These are phyloP conservation scores for Anorthoa munda DNA, from an alignment of 2,888 invertebrate species.

Conservation along the genomic window DNA sequence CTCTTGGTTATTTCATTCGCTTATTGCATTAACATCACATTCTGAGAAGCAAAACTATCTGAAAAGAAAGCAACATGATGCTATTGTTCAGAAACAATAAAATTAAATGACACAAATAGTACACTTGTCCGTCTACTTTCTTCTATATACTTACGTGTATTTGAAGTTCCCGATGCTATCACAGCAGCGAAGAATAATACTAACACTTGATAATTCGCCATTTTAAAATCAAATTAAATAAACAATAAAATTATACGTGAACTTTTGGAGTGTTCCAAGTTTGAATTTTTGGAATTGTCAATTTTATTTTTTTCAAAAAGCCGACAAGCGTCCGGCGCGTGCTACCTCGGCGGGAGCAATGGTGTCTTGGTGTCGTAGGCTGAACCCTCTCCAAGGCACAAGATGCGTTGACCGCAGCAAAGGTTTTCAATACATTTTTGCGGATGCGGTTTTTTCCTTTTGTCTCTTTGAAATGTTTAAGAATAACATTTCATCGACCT, in stretches of 20 bases:
- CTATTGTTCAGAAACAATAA: constrained; percentile 55
- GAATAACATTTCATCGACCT: constrained; percentile 20
- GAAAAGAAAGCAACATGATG: constrained; percentile 3
- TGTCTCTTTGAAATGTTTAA: constrained; percentile 42
- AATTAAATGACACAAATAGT: constrained; percentile 73
- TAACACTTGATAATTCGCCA: constrained; percentile 80
- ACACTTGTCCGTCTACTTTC: constrained; percentile 82
- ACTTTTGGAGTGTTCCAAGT: constrained; percentile 36
- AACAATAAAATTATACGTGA: constrained; percentile 18
- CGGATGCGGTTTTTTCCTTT: constrained; percentile 53
- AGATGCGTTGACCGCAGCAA: constrained; percentile 75
- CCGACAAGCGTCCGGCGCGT: constrained; percentile 77
- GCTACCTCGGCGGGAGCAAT: constrained; percentile 82
- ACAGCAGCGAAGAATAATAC: constrained; percentile 79
- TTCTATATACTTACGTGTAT: constrained; percentile 86
- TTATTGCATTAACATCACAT: neutral
- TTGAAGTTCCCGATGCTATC: constrained; percentile 79
- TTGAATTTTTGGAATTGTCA: constrained; percentile 46
- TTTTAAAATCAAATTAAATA: constrained; percentile 67
- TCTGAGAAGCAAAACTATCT: too few relatives aligned
- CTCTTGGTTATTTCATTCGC: neutral
- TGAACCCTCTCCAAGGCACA: constrained; percentile 72
- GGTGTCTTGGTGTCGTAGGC: constrained; percentile 74
- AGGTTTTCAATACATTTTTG: constrained; percentile 63
- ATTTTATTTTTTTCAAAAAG: constrained; percentile 52